These are phyloP conservation scores for Arctopsyche grandis DNA, from an alignment of 1,140 invertebrate species.

Conservation along the genomic window DNA sequence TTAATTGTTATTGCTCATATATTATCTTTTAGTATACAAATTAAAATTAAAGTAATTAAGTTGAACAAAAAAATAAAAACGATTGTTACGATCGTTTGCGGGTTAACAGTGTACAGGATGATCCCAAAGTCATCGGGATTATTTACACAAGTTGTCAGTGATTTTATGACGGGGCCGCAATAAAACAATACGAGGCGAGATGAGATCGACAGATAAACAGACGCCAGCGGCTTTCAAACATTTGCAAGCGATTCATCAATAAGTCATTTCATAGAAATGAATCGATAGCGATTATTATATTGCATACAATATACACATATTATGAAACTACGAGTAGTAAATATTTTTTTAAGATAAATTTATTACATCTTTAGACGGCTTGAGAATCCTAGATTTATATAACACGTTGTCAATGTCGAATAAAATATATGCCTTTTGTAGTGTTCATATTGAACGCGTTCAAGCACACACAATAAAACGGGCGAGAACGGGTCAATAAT, in stretches of 20 bases:
- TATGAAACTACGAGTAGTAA: neutral
- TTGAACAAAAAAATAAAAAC: neutral
- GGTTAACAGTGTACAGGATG: slow-evolving; percentile 29
- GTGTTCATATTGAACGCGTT: slow-evolving; percentile 1
- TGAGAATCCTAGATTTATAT: neutral
- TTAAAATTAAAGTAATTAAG: too few relatives aligned
- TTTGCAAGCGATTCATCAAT: neutral
- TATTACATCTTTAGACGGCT: neutral
- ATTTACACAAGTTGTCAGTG: slow-evolving; percentile 53
- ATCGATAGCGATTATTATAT: neutral
- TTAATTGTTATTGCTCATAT: too few relatives aligned
- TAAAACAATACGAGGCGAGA: slow-evolving; percentile 52
- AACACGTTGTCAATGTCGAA: slow-evolving; percentile 28
- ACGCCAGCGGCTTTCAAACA: neutral
- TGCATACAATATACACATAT: neutral
- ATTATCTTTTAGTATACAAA: too few relatives aligned
- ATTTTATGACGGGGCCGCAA: slow-evolving; percentile 53
- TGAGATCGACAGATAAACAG: slow-evolving; percentile 36
- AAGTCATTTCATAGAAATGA: neutral
- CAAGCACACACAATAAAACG: slow-evolving; percentile 3
- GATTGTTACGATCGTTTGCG: neutral
- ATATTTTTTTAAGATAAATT: neutral
- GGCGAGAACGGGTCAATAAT: slow-evolving; percentile 18
- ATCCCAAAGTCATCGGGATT: slow-evolving; percentile 42
- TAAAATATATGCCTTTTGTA: slow-evolving; percentile 28